Evolutionary conservation across 2,888 invertebrate genomes (phyloP).

Genomic region (Eupithecia dodoneata): DNA sequence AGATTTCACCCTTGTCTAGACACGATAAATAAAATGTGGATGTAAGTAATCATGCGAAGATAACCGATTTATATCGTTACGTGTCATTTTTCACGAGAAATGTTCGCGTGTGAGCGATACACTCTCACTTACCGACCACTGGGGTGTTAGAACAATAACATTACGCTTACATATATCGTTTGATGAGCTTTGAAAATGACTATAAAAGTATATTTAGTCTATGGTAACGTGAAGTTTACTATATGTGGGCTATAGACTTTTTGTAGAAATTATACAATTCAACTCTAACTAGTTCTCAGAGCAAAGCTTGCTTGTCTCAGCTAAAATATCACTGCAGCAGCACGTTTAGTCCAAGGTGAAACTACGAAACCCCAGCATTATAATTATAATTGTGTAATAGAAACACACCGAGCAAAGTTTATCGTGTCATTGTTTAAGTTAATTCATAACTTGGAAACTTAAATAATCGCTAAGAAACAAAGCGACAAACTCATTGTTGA

Average conservation of each 20-base stretch:
- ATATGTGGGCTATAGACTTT: not conserved
- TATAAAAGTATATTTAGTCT: not conserved
- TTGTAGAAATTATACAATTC: not conserved
- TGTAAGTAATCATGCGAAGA: slow-evolving; percentile 37
- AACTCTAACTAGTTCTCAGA: not conserved
- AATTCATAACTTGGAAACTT: slow-evolving; percentile 39
- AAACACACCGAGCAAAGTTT: slow-evolving; percentile 23
- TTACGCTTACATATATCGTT: not conserved
- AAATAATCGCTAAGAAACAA: slow-evolving; percentile 45
- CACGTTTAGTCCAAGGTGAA: not conserved
- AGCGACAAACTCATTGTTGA: slow-evolving; percentile 38
- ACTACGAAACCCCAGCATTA: slow-evolving; percentile 2
- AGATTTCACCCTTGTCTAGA: slow-evolving; percentile 50
- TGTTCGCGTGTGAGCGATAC: slow-evolving; percentile 3
- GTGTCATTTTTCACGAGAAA: slow-evolving; percentile 15
- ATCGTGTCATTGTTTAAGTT: slow-evolving; percentile 38
- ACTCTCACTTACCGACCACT: not conserved
- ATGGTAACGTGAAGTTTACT: not conserved
- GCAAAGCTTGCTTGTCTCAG: not conserved
- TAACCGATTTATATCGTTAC: slow-evolving; percentile 24
- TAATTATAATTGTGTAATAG: slow-evolving; percentile 24
- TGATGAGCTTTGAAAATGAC: not conserved
- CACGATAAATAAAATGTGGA: slow-evolving; percentile 50
- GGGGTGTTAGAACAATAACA: not conserved
- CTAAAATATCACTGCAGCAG: not conserved